phyloP scores from a whole-genome alignment of 2,113 vertebrate species.

The Lethenteron camtschaticum region DNA sequence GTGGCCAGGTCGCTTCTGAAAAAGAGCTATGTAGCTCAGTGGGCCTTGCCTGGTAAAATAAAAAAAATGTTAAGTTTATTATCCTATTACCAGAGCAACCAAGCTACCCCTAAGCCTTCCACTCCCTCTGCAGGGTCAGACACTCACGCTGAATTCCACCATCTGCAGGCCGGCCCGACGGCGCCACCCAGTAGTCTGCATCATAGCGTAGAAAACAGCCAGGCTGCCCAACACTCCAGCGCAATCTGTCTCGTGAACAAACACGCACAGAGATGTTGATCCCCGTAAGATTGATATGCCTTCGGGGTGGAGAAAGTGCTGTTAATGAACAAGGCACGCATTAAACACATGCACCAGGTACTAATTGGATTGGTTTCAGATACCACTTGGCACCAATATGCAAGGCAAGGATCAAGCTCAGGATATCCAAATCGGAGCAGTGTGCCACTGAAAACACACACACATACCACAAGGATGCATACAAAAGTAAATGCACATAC shows the following conservation, averaged over 20 bases:
- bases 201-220: constrained; percentile 12
- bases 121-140: background rate
- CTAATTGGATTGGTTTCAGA: background rate
- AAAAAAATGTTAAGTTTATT: background rate
- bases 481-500: too few species aligned
- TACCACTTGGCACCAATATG: background rate
- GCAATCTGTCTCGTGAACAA: constrained; percentile 12
- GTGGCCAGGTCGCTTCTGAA: background rate
- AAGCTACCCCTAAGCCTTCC: background rate
- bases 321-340: background rate
- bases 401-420: too few species aligned
- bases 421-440: too few species aligned
- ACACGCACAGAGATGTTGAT: background rate
- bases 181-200: constrained; percentile 17
- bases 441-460: too few species aligned
- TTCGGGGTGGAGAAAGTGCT: background rate
- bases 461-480: too few species aligned
- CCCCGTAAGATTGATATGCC: background rate
- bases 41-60: background rate
- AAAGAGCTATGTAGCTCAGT: background rate
- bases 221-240: constrained; percentile 13
- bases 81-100: background rate
- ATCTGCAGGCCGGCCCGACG: constrained; percentile 15
- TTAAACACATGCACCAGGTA: background rate
- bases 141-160: constrained; percentile 13